phyloP scores from a whole-genome alignment of 2,797 vertebrate species.

The Acridotheres tristis region DNA sequence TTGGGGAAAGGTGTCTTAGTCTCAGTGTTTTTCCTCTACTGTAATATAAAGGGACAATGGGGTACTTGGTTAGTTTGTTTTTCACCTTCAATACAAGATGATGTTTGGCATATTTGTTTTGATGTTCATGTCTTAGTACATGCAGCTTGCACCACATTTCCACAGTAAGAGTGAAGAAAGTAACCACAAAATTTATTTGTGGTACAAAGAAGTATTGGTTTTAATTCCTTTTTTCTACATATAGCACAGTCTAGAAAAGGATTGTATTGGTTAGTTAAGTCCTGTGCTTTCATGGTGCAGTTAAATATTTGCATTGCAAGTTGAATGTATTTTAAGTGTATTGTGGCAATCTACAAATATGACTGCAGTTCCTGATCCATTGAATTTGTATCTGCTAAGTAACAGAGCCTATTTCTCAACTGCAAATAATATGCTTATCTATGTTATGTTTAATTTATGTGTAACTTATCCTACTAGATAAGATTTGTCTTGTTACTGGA shows the following conservation, averaged over 20 bases:
- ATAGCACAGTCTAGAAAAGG: neutral
- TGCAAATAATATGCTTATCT: neutral
- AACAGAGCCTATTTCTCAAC: neutral
- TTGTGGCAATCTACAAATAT: neutral
- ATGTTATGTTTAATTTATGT: neutral
- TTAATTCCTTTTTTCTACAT: neutral
- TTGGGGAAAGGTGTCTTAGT: neutral
- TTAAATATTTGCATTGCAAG: conserved; percentile 29
- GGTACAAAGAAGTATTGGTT: neutral
- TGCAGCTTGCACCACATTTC: neutral
- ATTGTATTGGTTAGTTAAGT: neutral
- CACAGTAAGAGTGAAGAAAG: neutral
- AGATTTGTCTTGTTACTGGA: neutral
- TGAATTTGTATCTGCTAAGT: neutral
- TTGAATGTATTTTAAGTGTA: neutral
- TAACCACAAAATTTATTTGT: neutral
- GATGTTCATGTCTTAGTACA: neutral
- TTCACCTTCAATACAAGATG: neutral
- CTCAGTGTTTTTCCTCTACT: neutral
- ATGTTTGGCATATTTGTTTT: neutral
- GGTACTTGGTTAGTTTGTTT: neutral
- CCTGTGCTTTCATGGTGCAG: neutral
- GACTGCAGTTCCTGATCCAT: neutral
- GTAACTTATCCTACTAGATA: neutral
- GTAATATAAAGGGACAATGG: neutral